Percentiles rank a stretch among this genome's conserved stretches.
Evolutionary conservation across 1,140 invertebrate genomes (phyloP).

Genomic region (Muscidifurax raptorellus): DNA sequence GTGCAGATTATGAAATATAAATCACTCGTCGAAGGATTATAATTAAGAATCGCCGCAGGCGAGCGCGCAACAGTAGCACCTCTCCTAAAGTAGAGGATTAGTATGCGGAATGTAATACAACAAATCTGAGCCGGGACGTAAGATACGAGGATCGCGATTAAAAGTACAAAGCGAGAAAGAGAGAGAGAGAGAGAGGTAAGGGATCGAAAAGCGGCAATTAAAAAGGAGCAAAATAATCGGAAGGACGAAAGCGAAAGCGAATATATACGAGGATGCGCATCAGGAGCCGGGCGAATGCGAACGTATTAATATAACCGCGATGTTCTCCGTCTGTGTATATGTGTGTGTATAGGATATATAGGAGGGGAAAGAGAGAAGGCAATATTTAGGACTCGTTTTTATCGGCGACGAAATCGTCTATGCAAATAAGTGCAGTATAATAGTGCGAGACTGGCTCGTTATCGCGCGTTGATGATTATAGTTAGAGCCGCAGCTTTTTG

Average conservation of each 20-base stretch:
- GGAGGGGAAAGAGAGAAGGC: background rate
- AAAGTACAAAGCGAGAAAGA: background rate
- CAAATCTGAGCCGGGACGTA: background rate
- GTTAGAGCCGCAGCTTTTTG: constrained; percentile 31
- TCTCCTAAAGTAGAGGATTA: background rate
- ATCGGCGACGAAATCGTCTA: constrained; percentile 44
- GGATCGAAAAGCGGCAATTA: background rate
- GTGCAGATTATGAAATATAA: background rate
- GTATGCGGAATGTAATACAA: background rate
- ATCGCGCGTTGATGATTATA: constrained; percentile 59
- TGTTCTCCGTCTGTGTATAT: too few species aligned
- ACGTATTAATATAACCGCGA: background rate
- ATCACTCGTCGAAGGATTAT: background rate
- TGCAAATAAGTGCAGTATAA: constrained; percentile 45
- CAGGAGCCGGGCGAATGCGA: background rate
- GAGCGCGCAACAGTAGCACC: background rate
- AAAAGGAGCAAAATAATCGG: background rate
- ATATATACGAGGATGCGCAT: background rate
- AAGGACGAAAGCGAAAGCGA: background rate
- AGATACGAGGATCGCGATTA: background rate
- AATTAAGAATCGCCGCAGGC: background rate
- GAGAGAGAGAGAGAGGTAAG: background rate
- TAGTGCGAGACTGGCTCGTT: constrained; percentile 39
- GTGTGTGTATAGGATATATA: too few species aligned
- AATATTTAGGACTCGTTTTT: constrained; percentile 39